Evolutionary conservation across 2,113 vertebrate species (phyloP), one percentile per base, ranked within the genome.

Genomic region (Cynopterus brachyotis): DNA sequence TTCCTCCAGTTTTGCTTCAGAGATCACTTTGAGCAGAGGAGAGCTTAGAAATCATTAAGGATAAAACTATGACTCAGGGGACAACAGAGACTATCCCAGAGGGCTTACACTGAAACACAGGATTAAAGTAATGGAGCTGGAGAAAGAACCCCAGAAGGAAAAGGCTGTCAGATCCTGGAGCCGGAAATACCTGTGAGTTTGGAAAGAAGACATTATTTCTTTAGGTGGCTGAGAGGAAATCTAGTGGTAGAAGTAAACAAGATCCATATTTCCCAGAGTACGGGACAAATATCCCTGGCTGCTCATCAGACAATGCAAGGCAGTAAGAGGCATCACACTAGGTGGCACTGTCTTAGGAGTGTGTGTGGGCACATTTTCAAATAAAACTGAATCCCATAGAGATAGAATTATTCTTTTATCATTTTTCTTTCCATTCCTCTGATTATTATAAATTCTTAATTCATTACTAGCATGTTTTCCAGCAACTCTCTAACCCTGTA

Each of bases 1-100:
- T 37, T 91, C 78, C 35, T 37, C 59, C 6, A 13, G 6, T 32
- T 92, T 78, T 62, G 35, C 57, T 62, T 80, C 2, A 30, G 76
- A 88, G 20, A 89, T 84, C 32, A 93, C 24, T 93, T 28, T 62
- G 53, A 45, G 72, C 15, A 86, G 60, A 82, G 93, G 22, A 60
- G 45, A 95, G 57, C 30, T 42, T 37, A 19, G 20, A 83, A 96
- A 94, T 91, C 83, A 95, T 75, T 80, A 90, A 95, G 64, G 37
- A 92, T 83, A 95, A 92, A 95, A 81, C 87, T 30, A 24, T 35
- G 50, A 92, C n/a, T 87, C 37, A 28, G 50, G 30, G 57, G 35
- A 45, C 26, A 64, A 35, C 1, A 76, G 59, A 75, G 59, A 83
- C 12, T 15, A 60, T 69, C 69, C 66, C 83, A 57, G 73, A 76